Conservation (phyloP, 2,888 invertebrate genomes). For the Halictus quadricinctus region DNA sequence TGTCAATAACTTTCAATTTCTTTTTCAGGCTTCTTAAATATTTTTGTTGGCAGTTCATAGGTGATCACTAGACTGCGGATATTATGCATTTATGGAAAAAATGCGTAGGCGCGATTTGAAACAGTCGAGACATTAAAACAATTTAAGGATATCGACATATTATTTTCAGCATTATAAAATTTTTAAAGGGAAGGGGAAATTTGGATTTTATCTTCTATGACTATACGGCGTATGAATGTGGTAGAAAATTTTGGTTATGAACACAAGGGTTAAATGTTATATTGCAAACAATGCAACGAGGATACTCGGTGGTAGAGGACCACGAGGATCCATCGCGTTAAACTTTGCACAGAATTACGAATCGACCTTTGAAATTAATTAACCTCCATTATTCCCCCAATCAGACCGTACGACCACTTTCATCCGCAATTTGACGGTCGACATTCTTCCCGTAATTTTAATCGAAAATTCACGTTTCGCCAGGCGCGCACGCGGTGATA, state of each 20-base stretch:
- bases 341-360: background rate
- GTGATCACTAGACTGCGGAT: too few species aligned
- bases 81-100: too few species aligned
- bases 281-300: background rate
- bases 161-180: too few species aligned
- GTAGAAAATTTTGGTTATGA: background rate
- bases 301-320: background rate
- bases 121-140: too few species aligned
- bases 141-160: too few species aligned
- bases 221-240: too few species aligned
- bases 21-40: background rate
- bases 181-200: too few species aligned
- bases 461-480: conserved; percentile 8
- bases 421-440: background rate
- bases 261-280: background rate
- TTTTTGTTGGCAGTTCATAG: background rate
- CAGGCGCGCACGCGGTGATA: background rate
- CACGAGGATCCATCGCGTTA: background rate
- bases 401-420: background rate
- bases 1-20: background rate
- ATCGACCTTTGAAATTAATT: background rate
- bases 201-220: too few species aligned
- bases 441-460: conserved; percentile 8
- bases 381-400: background rate
- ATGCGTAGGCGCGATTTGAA: too few species aligned